Percentiles rank a stretch among this genome's conserved stretches.
Evolutionary conservation across 1,140 invertebrate genomes (phyloP).

Genomic region (Daktulosphaira vitifoliae): DNA sequence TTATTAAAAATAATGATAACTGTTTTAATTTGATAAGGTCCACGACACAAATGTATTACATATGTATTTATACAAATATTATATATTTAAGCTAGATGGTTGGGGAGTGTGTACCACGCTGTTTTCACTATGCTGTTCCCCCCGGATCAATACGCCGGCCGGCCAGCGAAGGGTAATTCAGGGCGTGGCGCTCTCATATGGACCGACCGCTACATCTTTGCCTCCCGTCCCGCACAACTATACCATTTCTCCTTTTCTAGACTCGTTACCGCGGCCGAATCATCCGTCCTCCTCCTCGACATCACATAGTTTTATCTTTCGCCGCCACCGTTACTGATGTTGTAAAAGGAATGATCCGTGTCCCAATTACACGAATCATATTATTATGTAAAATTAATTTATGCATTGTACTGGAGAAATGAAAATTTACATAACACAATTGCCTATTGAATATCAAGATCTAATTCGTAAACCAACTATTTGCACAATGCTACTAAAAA

Average conservation of each 20-base stretch:
- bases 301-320: neutral
- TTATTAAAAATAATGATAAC: too few relatives aligned
- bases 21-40: too few relatives aligned
- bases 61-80: too few relatives aligned
- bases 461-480: neutral
- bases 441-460: conserved; percentile 19
- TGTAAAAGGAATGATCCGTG: neutral
- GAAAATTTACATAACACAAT: conserved; percentile 21
- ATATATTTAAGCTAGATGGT: conserved; percentile 6
- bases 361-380: conserved; percentile 6
- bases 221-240: neutral
- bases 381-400: conserved; percentile 23
- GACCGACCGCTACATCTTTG: conserved; percentile 16
- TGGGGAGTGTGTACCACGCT: neutral
- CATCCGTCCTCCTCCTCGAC: neutral
- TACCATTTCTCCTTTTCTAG: neutral
- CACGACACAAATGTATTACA: too few relatives aligned
- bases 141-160: conserved; percentile 29
- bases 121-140: neutral
- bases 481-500: neutral
- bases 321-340: neutral
- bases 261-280: neutral
- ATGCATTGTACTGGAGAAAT: conserved; percentile 13
- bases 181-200: conserved; percentile 31
- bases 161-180: conserved; percentile 18